A percentile compares a stretch with the other conserved stretches of the same genome.
These are phyloP conservation scores for Corythornis vintsioides DNA, from an alignment of 2,113 vertebrate species.

Conservation along the genomic window DNA sequence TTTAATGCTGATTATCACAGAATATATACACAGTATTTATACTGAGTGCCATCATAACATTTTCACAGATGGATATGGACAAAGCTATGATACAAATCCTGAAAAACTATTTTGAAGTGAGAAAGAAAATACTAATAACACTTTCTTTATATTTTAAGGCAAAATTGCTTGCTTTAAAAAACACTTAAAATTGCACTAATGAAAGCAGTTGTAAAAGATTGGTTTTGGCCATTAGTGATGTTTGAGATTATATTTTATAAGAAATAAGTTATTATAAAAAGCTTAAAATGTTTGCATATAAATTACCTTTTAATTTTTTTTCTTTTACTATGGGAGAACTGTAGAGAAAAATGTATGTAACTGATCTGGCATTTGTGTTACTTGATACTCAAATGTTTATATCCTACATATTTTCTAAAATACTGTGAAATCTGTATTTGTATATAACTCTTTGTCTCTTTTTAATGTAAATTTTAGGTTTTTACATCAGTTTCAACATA, in stretches of 20 bases:
- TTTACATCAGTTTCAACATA: not conserved
- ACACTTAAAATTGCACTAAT: not conserved
- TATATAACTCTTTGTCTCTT: not conserved
- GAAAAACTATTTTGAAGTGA: not conserved
- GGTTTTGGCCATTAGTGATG: not conserved
- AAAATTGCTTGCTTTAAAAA: conserved; percentile 17
- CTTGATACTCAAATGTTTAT: not conserved
- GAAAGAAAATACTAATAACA: not conserved
- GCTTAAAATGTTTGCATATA: not conserved
- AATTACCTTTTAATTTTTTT: not conserved
- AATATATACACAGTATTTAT: not conserved
- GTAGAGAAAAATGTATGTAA: not conserved
- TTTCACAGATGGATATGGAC: not conserved
- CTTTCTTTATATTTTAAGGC: not conserved
- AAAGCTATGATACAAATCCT: not conserved
- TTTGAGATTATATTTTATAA: not conserved
- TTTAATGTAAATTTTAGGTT: not conserved
- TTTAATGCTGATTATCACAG: not conserved
- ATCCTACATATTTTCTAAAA: not conserved
- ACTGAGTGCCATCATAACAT: not conserved
- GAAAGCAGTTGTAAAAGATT: not conserved
- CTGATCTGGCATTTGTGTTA: not conserved
- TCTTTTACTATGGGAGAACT: not conserved
- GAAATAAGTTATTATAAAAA: not conserved
- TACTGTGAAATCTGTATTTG: not conserved